Conservation (phyloP, 2,113 vertebrate genomes). For the Psammodynastes pulverulentus region DNA sequence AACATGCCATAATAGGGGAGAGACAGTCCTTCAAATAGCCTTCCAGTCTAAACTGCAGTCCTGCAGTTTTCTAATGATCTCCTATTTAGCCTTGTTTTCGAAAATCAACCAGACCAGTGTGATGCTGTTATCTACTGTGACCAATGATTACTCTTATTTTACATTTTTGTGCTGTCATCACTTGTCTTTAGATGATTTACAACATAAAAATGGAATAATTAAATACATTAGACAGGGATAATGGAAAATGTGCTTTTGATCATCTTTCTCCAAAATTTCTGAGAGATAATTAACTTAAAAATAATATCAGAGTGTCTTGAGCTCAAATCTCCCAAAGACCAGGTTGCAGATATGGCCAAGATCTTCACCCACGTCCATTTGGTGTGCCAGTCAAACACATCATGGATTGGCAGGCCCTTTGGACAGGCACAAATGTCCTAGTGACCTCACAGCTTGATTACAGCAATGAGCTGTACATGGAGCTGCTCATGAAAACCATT, state of each 20-base stretch:
- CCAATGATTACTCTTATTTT: neutral
- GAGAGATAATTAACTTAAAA: neutral
- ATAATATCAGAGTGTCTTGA: neutral
- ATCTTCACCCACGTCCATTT: neutral
- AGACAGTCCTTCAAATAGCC: no score
- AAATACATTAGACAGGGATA: neutral
- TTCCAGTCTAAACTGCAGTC: neutral
- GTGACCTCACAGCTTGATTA: neutral
- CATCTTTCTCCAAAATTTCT: neutral
- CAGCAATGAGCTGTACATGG: neutral
- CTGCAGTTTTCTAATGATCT: neutral
- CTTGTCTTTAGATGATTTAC: neutral
- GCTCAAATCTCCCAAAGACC: neutral
- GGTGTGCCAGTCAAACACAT: neutral
- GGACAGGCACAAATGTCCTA: neutral
- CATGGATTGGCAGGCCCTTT: neutral
- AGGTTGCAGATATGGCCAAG: neutral
- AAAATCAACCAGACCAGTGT: neutral
- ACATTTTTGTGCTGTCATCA: neutral
- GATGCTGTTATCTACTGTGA: neutral
- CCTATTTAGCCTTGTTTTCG: neutral
- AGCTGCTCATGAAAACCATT: neutral
- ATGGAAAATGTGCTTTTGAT: neutral
- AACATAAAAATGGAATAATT: neutral
- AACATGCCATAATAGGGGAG: no score